Conservation (phyloP, 2,888 invertebrate species). For the Coecobrya sp. region DNA sequence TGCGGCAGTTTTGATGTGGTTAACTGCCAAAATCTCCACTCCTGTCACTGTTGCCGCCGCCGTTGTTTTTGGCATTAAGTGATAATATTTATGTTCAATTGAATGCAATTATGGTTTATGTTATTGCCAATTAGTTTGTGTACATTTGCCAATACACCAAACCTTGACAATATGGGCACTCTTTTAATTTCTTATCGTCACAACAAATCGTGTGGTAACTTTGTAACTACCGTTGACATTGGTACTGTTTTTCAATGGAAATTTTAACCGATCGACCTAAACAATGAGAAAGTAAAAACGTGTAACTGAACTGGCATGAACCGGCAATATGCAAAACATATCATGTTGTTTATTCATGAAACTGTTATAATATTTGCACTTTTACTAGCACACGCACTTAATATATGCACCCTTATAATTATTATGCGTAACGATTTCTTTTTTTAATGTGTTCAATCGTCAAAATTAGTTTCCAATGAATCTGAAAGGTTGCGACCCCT, state of each 20-base stretch:
- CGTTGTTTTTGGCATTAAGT: slow-evolving; percentile 10
- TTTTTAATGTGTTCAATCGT: background rate
- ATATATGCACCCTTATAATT: background rate
- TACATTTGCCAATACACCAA: background rate
- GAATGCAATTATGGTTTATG: background rate
- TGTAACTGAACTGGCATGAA: too few relatives aligned
- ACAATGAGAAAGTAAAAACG: background rate
- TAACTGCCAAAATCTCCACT: slow-evolving; percentile 4
- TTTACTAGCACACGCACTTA: background rate
- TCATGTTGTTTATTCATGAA: background rate
- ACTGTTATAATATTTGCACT: background rate
- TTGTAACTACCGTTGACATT: background rate
- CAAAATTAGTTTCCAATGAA: slow-evolving; percentile 41
- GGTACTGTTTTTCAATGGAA: background rate
- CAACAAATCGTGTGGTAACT: background rate
- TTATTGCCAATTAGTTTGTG: slow-evolving; percentile 8
- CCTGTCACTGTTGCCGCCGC: background rate
- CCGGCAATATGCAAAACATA: too few relatives aligned
- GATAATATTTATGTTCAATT: background rate
- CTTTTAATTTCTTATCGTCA: background rate
- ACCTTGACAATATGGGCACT: slow-evolving; percentile 1
- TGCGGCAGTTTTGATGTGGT: background rate
- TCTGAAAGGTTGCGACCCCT: slow-evolving; percentile 42
- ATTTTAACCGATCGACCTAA: background rate
- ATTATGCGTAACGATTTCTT: background rate